Evolutionary conservation across 2,888 invertebrate genomes (phyloP).

Genomic region (Erebia ligea): DNA sequence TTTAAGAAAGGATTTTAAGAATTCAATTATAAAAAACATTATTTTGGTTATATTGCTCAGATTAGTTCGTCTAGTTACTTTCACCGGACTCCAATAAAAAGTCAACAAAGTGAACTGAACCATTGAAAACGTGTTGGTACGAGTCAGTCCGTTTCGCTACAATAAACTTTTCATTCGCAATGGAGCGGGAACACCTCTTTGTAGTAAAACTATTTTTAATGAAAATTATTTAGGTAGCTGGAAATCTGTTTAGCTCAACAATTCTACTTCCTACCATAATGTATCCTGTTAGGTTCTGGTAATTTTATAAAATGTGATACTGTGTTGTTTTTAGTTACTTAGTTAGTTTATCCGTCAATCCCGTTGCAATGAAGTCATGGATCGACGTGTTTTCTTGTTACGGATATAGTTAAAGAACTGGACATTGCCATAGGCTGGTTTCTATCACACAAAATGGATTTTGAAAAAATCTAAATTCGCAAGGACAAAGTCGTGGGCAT

Average conservation of each 20-base stretch:
- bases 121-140: slow-evolving; percentile 7
- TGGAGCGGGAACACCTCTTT: slow-evolving; percentile 14
- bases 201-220: slow-evolving; percentile 14
- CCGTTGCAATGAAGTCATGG: no score
- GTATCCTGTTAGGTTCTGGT: no score
- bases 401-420: no score
- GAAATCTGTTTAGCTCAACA: not conserved
- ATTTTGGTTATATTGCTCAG: not conserved
- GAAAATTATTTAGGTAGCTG: slow-evolving; percentile 4
- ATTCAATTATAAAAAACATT: not conserved
- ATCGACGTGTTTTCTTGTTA: no score
- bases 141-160: not conserved
- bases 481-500: no score
- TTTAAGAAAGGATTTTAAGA: no score
- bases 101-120: slow-evolving; percentile 3
- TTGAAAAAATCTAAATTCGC: no score
- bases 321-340: no score
- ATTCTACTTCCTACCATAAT: not conserved
- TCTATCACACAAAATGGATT: no score
- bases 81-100: not conserved
- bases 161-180: slow-evolving; percentile 5
- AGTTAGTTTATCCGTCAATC: no score
- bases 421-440: no score
- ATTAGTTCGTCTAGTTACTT: not conserved
- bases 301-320: no score